phyloP scores from a whole-genome alignment of 2,113 vertebrate species.

The Panurus biarmicus region DNA sequence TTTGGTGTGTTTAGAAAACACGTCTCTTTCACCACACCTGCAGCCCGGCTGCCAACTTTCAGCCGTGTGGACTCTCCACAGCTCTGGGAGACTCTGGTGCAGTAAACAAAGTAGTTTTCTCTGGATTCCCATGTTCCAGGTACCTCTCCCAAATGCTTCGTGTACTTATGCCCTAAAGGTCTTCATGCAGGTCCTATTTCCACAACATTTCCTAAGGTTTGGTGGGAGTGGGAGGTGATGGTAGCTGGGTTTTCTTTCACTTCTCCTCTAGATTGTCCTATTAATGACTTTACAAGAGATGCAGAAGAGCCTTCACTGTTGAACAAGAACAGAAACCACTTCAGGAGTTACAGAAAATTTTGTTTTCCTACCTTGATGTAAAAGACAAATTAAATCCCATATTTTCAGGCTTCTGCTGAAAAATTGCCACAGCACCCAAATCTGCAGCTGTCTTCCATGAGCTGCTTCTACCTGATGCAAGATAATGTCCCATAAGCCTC shows the following conservation, averaged over 20 bases:
- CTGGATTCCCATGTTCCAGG: not conserved
- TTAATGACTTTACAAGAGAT: not conserved
- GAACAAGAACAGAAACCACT: not conserved
- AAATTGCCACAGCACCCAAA: not conserved
- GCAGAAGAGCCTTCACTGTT: not conserved
- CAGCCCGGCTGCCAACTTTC: constrained; percentile 13
- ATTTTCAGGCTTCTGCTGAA: not conserved
- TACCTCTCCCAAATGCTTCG: not conserved
- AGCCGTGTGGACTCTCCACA: not conserved
- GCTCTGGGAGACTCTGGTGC: not conserved
- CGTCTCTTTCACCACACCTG: constrained; percentile 30
- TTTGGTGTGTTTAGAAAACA: constrained; percentile 44
- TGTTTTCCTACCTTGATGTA: too few species aligned
- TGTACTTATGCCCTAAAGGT: not conserved
- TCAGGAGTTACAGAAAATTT: not conserved
- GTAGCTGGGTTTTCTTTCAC: not conserved
- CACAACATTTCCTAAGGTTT: not conserved
- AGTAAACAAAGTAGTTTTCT: constrained; percentile 1
- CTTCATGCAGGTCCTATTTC: not conserved
- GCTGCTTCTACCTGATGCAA: not conserved
- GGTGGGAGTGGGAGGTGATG: not conserved
- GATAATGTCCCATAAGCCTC: not conserved
- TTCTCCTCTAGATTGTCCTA: not conserved
- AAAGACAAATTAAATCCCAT: not conserved
- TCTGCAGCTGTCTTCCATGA: not conserved